Conservation (phyloP, 2,113 vertebrate genomes). For the Anhinga anhinga region DNA sequence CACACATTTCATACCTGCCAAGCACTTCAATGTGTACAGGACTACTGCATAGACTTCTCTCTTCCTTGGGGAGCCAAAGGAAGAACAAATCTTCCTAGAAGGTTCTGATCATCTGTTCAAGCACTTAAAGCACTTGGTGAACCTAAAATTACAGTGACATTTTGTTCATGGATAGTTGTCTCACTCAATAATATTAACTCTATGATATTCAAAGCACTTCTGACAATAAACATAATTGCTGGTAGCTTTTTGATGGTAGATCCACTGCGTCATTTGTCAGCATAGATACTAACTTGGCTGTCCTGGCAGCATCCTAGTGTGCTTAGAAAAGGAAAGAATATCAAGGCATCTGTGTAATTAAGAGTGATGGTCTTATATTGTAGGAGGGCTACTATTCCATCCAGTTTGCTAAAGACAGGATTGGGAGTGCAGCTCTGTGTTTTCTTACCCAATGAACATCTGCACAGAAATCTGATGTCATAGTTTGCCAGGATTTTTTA, state of each 20-base stretch:
- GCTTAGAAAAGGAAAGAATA: background rate
- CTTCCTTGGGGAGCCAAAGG: background rate
- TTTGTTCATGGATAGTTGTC: background rate
- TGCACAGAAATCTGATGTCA: background rate
- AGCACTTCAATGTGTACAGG: background rate
- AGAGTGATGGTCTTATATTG: background rate
- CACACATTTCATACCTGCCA: background rate
- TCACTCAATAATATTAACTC: background rate
- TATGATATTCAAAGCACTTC: background rate
- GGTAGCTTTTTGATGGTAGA: background rate
- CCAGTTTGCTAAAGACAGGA: background rate
- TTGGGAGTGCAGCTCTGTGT: background rate
- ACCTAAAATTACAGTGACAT: background rate
- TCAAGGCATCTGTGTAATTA: slow-evolving; percentile 22
- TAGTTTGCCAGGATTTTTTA: background rate
- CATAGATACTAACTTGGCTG: background rate
- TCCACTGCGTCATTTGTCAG: background rate
- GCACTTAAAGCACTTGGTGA: background rate
- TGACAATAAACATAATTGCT: background rate
- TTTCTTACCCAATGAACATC: background rate
- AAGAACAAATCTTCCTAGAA: background rate
- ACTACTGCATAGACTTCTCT: background rate
- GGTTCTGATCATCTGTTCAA: background rate
- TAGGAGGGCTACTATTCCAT: background rate
- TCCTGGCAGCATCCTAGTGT: background rate